Evolutionary conservation across 2,797 vertebrate genomes (phyloP), one percentile per base, ranked within the genome.

Genomic region (Moxostoma hubbsi): DNA sequence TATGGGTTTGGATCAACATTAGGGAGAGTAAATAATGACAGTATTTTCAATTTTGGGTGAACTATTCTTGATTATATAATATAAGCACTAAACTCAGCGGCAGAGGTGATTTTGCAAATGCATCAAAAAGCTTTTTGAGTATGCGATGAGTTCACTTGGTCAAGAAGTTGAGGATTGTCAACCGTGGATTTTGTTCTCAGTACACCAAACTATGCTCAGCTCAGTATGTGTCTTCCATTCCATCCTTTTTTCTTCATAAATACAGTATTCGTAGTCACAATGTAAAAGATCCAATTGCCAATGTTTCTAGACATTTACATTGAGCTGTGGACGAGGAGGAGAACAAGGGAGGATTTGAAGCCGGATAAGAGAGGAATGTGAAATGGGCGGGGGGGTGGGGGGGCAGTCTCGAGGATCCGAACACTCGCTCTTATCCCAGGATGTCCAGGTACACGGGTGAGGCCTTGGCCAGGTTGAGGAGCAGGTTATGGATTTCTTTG

Each of bases 391-490:
- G 53, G 47, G 54, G 76, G 43, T 51, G 75, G 16, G 64, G 46
- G 24, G 63, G 76, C 70, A 81, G 62, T 69, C 51, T 49, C 54
- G 49, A 76, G 79, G 18, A 58, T 64, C 24, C 71, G 58, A 66
- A 93, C 15, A 0, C 18, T 93, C 64, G 65, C 12, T 78, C 85
- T 96, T 94, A 99, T 92, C 98, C 97, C 86, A 99, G 94, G 92
- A 99, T 97, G 91, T 99, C 98, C 93, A 99, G 94, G 91, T 99
- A 99, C 67, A 99, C 97, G 0, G 98, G 98, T 61, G 98, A 99
- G 73, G 97, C 97, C 94, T 98, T 98, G 89, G 97, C 96, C 93
- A 99, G 94, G 88, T 96, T 98, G 90, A 97, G 97, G 80, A 99
- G 97, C 80, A 98, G 95, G 46, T 90, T 91, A 87, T 99, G 95